Conservation (phyloP, 1,140 invertebrate species). For the Drosophila melanogaster region Release_6_plus_ISO1_MT NC_004354.4:5446001-5446500, state of each 20-base stretch:
- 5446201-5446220: constrained; percentile 42
- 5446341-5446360: too few species aligned
- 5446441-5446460: constrained; percentile 38
- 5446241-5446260: constrained; percentile 48
- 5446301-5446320: not conserved
- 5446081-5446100: not conserved
- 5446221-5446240: constrained; percentile 61
- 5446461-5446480: constrained; percentile 49
- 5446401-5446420: too few species aligned
- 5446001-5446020: not conserved
- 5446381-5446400: too few species aligned
- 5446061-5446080: not conserved
- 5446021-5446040: not conserved
- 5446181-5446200: constrained; percentile 66
- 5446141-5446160: constrained; percentile 3
- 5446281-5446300: constrained; percentile 40
- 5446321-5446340: not conserved
- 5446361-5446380: constrained; percentile 30
- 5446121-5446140: constrained; percentile 17
- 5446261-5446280: constrained; percentile 63
- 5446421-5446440: constrained; percentile 40
- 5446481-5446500: constrained; percentile 43
- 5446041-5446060: constrained; percentile 19
- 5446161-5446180: constrained; percentile 5
- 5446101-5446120: not conserved